phyloP scores from a whole-genome alignment of 2,888 invertebrate species.

The Cactoblastis cactorum region DNA sequence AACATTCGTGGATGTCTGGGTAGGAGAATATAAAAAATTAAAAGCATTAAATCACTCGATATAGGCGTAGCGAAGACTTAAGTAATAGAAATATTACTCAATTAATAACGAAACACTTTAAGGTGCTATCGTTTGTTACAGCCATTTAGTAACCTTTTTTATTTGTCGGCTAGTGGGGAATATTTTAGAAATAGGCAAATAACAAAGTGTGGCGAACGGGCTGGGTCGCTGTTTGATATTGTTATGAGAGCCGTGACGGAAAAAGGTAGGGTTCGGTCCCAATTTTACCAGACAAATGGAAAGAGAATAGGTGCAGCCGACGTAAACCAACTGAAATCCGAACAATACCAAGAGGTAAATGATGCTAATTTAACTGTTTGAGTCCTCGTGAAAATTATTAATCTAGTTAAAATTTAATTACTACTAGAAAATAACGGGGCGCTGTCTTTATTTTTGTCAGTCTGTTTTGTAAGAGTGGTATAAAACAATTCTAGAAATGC shows the following conservation, averaged over 20 bases:
- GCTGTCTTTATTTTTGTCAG: no score
- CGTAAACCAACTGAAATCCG: conserved; percentile 20
- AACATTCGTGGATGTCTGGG: background rate
- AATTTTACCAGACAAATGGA: conserved; percentile 18
- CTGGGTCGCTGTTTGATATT: conserved; percentile 33
- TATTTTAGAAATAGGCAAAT: conserved; percentile 27
- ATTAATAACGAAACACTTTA: background rate
- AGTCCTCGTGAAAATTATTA: background rate
- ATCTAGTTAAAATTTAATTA: background rate
- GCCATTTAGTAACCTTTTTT: background rate
- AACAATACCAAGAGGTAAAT: conserved; percentile 16
- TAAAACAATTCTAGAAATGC: no score
- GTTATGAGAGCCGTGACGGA: conserved; percentile 29
- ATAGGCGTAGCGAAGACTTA: background rate
- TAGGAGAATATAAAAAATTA: background rate
- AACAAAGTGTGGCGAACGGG: conserved; percentile 27
- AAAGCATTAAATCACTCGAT: background rate
- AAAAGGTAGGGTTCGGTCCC: conserved; percentile 26
- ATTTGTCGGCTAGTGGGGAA: conserved; percentile 18
- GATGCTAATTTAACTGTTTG: conserved; percentile 6
- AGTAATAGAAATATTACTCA: background rate
- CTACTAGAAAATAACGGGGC: background rate
- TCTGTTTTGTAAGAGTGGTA: no score
- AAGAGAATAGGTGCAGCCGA: conserved; percentile 26
- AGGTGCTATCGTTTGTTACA: background rate